Percentiles rank a stretch among this genome's conserved stretches.
Conservation (phyloP, 2,113 vertebrate species). For the Pteruthius melanotis region DNA sequence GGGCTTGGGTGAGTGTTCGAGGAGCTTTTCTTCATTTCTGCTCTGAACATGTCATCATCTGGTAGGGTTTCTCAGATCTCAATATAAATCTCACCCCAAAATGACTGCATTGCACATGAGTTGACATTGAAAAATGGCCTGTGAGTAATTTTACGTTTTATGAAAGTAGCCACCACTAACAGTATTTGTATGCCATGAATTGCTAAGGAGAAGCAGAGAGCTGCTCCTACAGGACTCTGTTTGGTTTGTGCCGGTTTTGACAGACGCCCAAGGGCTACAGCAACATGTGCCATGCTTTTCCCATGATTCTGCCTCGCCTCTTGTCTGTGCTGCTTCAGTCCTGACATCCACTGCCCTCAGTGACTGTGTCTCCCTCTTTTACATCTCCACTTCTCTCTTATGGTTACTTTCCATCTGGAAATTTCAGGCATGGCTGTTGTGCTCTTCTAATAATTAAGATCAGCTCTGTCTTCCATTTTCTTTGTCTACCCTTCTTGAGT, state of each 20-base stretch:
- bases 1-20: neutral
- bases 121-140: neutral
- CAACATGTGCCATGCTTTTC: neutral
- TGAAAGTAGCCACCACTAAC: neutral
- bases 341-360: neutral
- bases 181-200: neutral
- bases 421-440: neutral
- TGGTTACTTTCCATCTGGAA: neutral
- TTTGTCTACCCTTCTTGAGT: neutral
- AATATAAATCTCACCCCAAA: neutral
- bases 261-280: neutral
- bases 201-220: neutral
- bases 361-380: neutral
- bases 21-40: neutral
- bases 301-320: neutral
- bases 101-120: fast-evolving
- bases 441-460: neutral
- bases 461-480: neutral
- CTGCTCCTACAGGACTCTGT: neutral
- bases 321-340: neutral
- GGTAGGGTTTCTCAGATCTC: neutral
- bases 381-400: neutral
- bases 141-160: neutral
- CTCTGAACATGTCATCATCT: neutral
- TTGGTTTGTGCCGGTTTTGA: neutral